A percentile compares a stretch with the other conserved stretches of the same genome.
Evolutionary conservation across 2,113 vertebrate genomes (phyloP).

Genomic region (Melospiza georgiana): DNA sequence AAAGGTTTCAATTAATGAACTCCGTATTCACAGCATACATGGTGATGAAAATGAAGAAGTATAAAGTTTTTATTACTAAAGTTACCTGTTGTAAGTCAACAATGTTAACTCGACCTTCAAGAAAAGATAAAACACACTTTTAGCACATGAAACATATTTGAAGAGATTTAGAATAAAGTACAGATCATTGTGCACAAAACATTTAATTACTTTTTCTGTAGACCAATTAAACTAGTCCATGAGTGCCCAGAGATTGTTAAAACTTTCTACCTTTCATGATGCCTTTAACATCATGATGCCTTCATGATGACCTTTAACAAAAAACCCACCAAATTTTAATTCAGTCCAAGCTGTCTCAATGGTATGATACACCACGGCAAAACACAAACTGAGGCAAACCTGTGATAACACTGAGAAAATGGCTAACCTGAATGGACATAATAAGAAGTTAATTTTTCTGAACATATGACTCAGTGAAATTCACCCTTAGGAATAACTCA

Average conservation of each 20-base stretch:
- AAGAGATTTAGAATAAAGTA: background rate
- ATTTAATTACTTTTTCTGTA: background rate
- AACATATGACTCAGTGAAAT: background rate
- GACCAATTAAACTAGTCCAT: background rate
- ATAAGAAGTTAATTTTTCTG: background rate
- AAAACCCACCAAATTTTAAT: background rate
- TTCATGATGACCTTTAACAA: too few relatives aligned
- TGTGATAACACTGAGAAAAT: background rate
- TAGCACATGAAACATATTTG: background rate
- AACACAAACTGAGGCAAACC: background rate
- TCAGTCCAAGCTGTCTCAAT: background rate
- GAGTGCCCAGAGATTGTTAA: background rate
- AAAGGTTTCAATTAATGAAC: background rate
- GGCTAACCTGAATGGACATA: background rate
- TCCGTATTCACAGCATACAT: background rate
- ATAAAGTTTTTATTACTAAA: background rate
- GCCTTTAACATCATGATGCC: too few relatives aligned
- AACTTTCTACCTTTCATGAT: background rate
- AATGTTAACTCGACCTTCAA: slow-evolving; percentile 92
- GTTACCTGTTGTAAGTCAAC: slow-evolving; percentile 95
- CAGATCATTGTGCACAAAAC: background rate
- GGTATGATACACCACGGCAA: accelerated
- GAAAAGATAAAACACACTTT: slow-evolving; percentile 43
- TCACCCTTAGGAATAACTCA: background rate
- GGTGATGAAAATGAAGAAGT: background rate